Conservation (phyloP, 2,888 invertebrate species). For the Priocnemis perturbator region DNA sequence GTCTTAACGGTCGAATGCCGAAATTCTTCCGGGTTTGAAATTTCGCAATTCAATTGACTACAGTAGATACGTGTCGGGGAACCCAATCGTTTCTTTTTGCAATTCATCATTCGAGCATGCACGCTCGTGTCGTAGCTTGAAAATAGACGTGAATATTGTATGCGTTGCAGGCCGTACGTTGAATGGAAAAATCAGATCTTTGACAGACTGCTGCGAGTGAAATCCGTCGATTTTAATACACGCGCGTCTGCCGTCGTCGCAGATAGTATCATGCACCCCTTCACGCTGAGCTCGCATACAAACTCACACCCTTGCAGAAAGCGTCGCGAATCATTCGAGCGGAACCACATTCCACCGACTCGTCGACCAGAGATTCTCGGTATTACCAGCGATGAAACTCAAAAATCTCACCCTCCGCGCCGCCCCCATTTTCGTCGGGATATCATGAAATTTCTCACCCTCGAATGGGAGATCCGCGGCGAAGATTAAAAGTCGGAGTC, state of each 20-base stretch:
- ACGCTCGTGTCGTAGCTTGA: too few relatives aligned
- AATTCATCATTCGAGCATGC: too few relatives aligned
- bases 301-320: not conserved
- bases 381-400: slow-evolving; percentile 33
- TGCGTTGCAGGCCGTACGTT: slow-evolving; percentile 6
- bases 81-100: too few relatives aligned
- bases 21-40: too few relatives aligned
- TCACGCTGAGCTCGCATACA: too few relatives aligned
- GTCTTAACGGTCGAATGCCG: not conserved
- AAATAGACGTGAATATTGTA: not conserved
- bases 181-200: too few relatives aligned
- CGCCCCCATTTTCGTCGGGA: slow-evolving; percentile 22
- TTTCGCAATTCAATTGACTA: too few relatives aligned
- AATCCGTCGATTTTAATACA: slow-evolving; percentile 44
- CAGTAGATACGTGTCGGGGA: too few relatives aligned
- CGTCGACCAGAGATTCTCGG: not conserved
- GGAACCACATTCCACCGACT: slow-evolving; percentile 27
- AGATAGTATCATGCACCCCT: slow-evolving; percentile 21
- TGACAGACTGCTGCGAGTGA: too few relatives aligned
- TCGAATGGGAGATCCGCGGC: slow-evolving; percentile 17
- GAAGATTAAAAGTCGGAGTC: slow-evolving; percentile 52
- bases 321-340: slow-evolving; percentile 24
- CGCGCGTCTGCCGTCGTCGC: slow-evolving; percentile 24
- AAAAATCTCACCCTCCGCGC: slow-evolving; percentile 34
- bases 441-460: slow-evolving; percentile 43